Evolutionary conservation across 2,888 invertebrate genomes (phyloP), one percentile per base, ranked within the genome.

Genomic region (Cyaniris semiargus): DNA sequence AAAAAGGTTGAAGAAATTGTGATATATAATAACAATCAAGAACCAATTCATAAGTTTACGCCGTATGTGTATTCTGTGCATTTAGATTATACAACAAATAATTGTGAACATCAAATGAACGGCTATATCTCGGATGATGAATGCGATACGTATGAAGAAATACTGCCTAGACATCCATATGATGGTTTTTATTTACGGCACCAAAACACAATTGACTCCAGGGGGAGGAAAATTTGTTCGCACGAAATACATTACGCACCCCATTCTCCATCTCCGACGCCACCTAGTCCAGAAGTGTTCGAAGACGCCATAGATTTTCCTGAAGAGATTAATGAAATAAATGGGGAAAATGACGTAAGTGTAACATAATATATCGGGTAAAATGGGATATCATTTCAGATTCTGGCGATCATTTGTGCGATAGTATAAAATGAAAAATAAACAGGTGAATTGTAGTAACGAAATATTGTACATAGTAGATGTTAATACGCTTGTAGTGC

Each of bases 151-250:
- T 82, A 84, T 76, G 91, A 92, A 72, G 90, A 90, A 78, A 78
- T 80, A 71, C 78, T 83, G 71, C 94, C 94, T n/a, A 88, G 94
- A 79, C 94, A 94, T 81, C 94, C 94, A 6, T 94, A 94, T 79
- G 94, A 94, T 82, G 92, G 90, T 27, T 94, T 89, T 83, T 94
- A 94, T 80, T 86, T 94, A 82, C 88, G 90, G 80, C 94, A 94
- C 82, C 88, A 84, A 82, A 83, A 85, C 53, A 90, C 91, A 74
- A 85, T 94, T 81, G 91, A 94, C 81, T 83, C 89, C 21, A 85
- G 85, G 48, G 93, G 93, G 76, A 87, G 88, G 76, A 94, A 94
- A 83, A 85, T 93, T 76, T 94, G 94, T 82, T 86, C 88, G 18
- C 93, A 94, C 80, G 90, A 94, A 87, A 86, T 94, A 80, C 91